phyloP scores from a whole-genome alignment of 2,888 invertebrate species.

The Apodemia duryi region DNA sequence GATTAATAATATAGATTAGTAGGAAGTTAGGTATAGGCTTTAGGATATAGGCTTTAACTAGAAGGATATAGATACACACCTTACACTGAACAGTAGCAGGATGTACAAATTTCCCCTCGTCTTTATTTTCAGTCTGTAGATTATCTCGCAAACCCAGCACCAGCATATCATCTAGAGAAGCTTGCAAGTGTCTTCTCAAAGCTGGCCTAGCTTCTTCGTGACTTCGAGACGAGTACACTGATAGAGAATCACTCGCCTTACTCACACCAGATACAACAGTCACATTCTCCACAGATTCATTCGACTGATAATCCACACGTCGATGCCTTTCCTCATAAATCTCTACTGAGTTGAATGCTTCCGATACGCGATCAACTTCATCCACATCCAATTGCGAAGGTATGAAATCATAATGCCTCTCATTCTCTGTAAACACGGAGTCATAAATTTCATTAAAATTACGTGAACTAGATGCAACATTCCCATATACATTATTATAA shows the following conservation, averaged over 20 bases:
- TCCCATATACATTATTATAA: conserved; percentile 62
- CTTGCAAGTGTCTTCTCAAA: conserved; percentile 56
- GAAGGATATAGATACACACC: conserved; percentile 38
- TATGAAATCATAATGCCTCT: conserved; percentile 64
- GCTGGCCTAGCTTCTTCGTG: conserved; percentile 68
- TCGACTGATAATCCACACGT: conserved; percentile 53
- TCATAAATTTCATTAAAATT: conserved; percentile 63
- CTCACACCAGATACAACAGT: conserved; percentile 66
- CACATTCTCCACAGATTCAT: conserved; percentile 78
- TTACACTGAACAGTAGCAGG: conserved; percentile 64
- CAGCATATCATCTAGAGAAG: conserved; percentile 81
- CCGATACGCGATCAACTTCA: conserved; percentile 53
- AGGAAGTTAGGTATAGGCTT: too few species aligned
- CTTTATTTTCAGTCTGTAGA: conserved; percentile 43
- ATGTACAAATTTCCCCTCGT: conserved; percentile 67
- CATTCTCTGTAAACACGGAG: conserved; percentile 66
- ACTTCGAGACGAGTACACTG: conserved; percentile 79
- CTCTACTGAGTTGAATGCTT: conserved; percentile 64
- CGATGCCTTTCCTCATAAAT: conserved; percentile 61
- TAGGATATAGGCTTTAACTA: neutral
- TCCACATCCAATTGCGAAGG: conserved; percentile 52
- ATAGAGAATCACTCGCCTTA: conserved; percentile 75
- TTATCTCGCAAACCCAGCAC: conserved; percentile 60
- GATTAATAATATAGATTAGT: too few species aligned
- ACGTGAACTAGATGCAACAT: conserved; percentile 53